Percentiles rank a stretch among this genome's conserved stretches.
These are phyloP conservation scores for Egretta garzetta DNA, from an alignment of 2,113 vertebrate genomes.

Conservation along the genomic window DNA sequence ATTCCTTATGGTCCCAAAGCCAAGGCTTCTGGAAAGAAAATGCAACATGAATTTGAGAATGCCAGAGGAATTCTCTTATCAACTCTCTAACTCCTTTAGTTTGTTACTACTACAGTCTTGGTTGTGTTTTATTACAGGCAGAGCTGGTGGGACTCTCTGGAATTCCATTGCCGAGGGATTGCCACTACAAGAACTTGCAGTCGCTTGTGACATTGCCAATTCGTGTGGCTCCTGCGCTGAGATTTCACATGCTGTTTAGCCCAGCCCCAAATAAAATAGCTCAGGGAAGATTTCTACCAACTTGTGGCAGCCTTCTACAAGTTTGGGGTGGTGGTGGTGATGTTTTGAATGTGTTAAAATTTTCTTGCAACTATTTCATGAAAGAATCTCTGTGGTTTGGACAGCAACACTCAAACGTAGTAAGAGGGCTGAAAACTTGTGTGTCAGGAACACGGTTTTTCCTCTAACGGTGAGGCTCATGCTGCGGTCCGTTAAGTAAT, in stretches of 20 bases:
- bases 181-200: not conserved
- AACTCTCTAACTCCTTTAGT: not conserved
- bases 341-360: not conserved
- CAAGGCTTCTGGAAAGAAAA: conserved; percentile 84
- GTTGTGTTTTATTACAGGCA: not conserved
- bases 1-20: conserved; percentile 86
- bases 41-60: not conserved
- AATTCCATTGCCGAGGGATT: not conserved
- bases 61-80: not conserved
- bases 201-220: not conserved
- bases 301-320: not conserved
- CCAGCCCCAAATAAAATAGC: not conserved
- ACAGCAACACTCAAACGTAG: not conserved
- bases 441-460: not conserved
- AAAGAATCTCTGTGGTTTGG: not conserved
- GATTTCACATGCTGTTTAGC: not conserved
- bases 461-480: not conserved
- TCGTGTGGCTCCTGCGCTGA: not conserved
- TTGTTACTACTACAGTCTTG: not conserved
- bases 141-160: not conserved
- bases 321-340: not conserved
- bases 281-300: not conserved
- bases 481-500: not conserved
- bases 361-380: not conserved
- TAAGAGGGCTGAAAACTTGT: not conserved